Conservation (phyloP, 1,140 invertebrate species). For the Anadara kagoshimensis region DNA sequence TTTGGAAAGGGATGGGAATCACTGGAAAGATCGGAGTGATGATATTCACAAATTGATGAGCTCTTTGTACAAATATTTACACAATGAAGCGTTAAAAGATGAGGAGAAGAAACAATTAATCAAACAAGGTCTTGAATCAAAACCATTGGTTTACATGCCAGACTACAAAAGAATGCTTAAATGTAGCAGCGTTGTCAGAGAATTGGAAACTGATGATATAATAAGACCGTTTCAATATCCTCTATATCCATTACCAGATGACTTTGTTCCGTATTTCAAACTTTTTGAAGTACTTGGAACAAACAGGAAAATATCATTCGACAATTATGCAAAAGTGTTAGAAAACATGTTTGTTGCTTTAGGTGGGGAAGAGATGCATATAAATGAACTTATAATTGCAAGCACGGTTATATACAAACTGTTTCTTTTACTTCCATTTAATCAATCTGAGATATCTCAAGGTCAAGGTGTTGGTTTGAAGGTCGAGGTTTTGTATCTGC, state of each 20-base stretch:
- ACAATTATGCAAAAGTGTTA: neutral
- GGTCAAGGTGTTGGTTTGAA: neutral
- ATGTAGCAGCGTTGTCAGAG: conserved; percentile 44
- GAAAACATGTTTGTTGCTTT: conserved; percentile 2
- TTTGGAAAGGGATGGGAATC: conserved; percentile 5
- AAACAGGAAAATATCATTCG: conserved; percentile 18
- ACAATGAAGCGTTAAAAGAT: neutral
- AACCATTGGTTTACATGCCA: conserved; percentile 33
- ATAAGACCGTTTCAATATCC: conserved; percentile 50
- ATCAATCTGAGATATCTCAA: no score
- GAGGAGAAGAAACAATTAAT: neutral
- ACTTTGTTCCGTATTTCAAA: conserved; percentile 45
- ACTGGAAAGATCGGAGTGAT: neutral
- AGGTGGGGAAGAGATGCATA: conserved; percentile 39
- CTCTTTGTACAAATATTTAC: conserved; percentile 33
- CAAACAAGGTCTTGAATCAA: conserved; percentile 2
- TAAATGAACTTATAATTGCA: conserved; percentile 43
- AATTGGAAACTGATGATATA: conserved; percentile 41
- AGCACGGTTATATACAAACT: conserved; percentile 46
- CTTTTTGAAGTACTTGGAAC: conserved; percentile 55
- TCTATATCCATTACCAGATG: conserved; percentile 46
- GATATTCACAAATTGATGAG: conserved; percentile 26
- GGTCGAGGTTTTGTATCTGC: conserved; percentile 46
- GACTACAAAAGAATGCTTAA: conserved; percentile 39
- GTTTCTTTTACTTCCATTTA: conserved; percentile 17